These are phyloP conservation scores for Dryadula phaetusa DNA, from an alignment of 2,888 invertebrate species.

Conservation along the genomic window DNA sequence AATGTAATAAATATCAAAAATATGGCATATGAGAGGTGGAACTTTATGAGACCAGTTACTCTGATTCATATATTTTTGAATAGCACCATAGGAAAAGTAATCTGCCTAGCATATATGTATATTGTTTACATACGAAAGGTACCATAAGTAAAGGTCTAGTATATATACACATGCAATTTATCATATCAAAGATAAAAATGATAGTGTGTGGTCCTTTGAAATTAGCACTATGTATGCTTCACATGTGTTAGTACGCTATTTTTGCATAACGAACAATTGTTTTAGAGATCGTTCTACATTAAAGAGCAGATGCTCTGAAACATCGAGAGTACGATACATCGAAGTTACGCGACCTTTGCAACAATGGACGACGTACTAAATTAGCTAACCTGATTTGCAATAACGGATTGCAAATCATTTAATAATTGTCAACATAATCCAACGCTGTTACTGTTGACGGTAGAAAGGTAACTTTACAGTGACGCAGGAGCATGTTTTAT, in stretches of 20 bases:
- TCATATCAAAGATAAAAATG: not conserved
- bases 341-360: conserved; percentile 43
- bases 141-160: no score
- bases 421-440: conserved; percentile 60
- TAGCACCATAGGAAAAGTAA: no score
- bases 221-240: conserved; percentile 13
- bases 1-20: no score
- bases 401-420: conserved; percentile 54
- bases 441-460: conserved; percentile 41
- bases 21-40: no score
- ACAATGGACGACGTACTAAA: conserved; percentile 22
- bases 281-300: not conserved
- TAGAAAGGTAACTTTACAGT: conserved; percentile 44
- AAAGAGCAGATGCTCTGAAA: not conserved
- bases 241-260: conserved; percentile 13
- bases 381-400: conserved; percentile 28
- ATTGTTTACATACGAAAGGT: no score
- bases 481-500: conserved; percentile 47
- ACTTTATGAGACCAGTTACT: no score
- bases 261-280: conserved; percentile 26
- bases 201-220: conserved; percentile 4
- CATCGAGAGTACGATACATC: not conserved
- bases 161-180: no score
- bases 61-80: no score
- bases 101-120: no score